Evolutionary conservation across 1,140 invertebrate genomes (phyloP).

Genomic region (Macrobrachium nipponense): DNA sequence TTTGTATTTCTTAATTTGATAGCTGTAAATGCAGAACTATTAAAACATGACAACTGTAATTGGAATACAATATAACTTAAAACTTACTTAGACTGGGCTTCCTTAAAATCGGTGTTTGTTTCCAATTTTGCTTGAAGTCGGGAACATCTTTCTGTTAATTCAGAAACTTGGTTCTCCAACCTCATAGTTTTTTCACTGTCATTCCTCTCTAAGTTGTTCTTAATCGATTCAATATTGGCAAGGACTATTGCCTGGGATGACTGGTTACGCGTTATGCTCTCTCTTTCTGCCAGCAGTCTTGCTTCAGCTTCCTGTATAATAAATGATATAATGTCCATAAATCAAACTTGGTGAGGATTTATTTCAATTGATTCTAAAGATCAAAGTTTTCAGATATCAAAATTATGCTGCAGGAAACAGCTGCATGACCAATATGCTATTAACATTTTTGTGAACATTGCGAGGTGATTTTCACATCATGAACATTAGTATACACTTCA

Average conservation of each 20-base stretch:
- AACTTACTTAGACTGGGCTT: constrained; percentile 35
- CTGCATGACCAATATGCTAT: background rate
- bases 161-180: constrained; percentile 33
- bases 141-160: constrained; percentile 28
- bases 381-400: background rate
- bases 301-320: constrained; percentile 49
- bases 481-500: too few relatives aligned
- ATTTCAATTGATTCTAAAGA: background rate
- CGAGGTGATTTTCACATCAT: background rate
- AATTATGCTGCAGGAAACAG: background rate
- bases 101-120: constrained; percentile 42
- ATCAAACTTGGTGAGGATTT: background rate
- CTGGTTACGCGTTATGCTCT: constrained; percentile 15
- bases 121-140: constrained; percentile 40
- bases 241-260: constrained; percentile 52
- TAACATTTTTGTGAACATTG: background rate
- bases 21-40: background rate
- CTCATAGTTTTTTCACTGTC: constrained; percentile 44
- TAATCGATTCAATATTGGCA: constrained; percentile 50
- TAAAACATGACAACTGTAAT: background rate
- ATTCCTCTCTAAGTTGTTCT: constrained; percentile 46
- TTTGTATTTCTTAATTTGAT: background rate
- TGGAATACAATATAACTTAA: background rate
- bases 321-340: background rate
- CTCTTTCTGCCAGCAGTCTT: constrained; percentile 38